Conservation (phyloP, 2,113 vertebrate species). For the Ophiodon elongatus region DNA sequence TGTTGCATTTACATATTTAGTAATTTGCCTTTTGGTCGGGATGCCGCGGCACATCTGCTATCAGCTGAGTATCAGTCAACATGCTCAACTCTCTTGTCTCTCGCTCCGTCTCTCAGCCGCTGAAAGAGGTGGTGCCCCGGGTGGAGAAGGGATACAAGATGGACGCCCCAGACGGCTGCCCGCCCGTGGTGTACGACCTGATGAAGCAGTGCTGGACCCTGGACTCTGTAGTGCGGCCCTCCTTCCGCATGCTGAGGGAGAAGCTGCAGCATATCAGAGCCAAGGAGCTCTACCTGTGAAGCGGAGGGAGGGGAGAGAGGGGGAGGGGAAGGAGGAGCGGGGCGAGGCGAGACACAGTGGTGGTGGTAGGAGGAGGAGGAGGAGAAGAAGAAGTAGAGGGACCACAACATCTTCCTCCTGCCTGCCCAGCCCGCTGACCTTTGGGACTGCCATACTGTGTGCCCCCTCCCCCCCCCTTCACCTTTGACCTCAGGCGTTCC, state of each 20-base stretch:
- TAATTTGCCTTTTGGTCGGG: slow-evolving; percentile 5
- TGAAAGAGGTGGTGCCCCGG: slow-evolving; percentile 96
- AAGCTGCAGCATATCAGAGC: slow-evolving; percentile 95
- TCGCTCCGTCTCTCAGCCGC: slow-evolving; percentile 82
- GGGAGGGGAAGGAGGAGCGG: background rate
- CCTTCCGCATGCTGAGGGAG: slow-evolving; percentile 94
- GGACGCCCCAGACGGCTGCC: slow-evolving; percentile 94
- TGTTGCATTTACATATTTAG: background rate
- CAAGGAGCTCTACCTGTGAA: slow-evolving; percentile 95
- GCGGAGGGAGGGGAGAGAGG: slow-evolving; percentile 32
- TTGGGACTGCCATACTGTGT: slow-evolving; percentile 62
- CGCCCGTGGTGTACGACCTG: slow-evolving; percentile 91
- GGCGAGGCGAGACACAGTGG: slow-evolving; percentile 43
- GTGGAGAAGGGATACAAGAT: slow-evolving; percentile 99
- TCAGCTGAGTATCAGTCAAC: background rate
- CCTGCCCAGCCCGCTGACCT: slow-evolving; percentile 42
- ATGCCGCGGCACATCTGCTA: background rate
- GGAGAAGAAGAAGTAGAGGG: slow-evolving; percentile 47
- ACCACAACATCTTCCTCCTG: slow-evolving; percentile 53
- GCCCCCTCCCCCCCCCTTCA: slow-evolving; percentile 15
- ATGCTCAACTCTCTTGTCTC: background rate
- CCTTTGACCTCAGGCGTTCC: slow-evolving; percentile 15
- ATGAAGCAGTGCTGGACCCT: slow-evolving; percentile 99
- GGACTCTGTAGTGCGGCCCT: slow-evolving; percentile 88
- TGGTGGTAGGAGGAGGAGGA: slow-evolving; percentile 37